Percentiles rank a stretch among this genome's conserved stretches.
Conservation (phyloP, 2,888 invertebrate genomes). For the Pristionchus fissidentatus region DNA sequence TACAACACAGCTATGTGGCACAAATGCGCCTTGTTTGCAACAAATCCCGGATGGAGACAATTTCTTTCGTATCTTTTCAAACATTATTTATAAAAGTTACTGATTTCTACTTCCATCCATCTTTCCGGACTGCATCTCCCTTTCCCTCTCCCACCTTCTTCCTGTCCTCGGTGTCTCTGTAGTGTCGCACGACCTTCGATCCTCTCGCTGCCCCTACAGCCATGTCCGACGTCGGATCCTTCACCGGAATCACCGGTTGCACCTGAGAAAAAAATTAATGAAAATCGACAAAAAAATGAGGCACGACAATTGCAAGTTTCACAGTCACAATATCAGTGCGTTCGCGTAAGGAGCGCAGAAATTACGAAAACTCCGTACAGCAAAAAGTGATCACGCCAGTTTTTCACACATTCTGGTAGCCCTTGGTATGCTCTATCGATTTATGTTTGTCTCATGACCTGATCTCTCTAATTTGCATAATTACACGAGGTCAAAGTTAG, state of each 20-base stretch:
- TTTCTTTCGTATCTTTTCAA: background rate
- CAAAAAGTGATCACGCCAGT: no score
- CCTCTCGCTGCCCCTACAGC: constrained; percentile 95
- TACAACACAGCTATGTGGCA: no score
- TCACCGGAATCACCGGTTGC: constrained; percentile 66
- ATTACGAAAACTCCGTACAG: no score
- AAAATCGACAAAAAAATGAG: constrained; percentile 82
- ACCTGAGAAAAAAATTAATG: constrained; percentile 25
- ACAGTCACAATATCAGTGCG: background rate
- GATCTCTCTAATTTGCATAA: no score
- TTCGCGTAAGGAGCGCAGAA: no score
- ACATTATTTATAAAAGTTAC: no score
- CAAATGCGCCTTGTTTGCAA: no score
- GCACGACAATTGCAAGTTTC: constrained; percentile 79
- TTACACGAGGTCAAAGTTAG: no score
- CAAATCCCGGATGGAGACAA: no score
- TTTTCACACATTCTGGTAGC: no score
- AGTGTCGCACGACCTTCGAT: constrained; percentile 88
- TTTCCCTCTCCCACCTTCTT: constrained; percentile 81
- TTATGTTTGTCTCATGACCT: no score
- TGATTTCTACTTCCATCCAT: background rate
- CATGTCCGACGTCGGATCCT: constrained; percentile 97
- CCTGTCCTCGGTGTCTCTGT: constrained; percentile 96
- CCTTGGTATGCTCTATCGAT: no score
- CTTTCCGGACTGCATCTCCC: background rate